Percentiles rank a stretch among this genome's conserved stretches.
phyloP scores from a whole-genome alignment of 2,797 vertebrate genomes.

The Pangasius macronema region DNA sequence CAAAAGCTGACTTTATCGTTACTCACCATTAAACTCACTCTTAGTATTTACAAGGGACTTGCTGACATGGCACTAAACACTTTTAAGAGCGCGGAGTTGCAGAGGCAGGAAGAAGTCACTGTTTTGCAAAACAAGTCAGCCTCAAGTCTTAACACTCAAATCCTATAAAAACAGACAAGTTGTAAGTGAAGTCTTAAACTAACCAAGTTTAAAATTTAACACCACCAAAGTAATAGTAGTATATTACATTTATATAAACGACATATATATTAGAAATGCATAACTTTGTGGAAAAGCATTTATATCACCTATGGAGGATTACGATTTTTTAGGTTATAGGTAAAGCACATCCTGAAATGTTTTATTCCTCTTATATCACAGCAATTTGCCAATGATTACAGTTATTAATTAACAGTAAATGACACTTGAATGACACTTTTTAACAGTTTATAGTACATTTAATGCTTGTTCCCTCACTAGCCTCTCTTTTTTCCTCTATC shows the following conservation, averaged over 20 bases:
- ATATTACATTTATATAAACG: background rate
- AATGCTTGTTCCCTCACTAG: background rate
- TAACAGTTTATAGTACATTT: background rate
- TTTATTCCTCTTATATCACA: background rate
- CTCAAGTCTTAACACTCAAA: background rate
- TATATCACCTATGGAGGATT: background rate
- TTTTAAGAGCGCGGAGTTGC: background rate
- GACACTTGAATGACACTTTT: background rate
- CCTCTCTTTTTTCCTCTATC: background rate
- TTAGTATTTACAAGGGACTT: background rate
- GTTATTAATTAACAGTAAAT: background rate
- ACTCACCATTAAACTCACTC: slow-evolving; percentile 28
- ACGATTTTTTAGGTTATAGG: background rate
- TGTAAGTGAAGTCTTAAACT: background rate
- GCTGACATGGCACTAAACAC: slow-evolving; percentile 10
- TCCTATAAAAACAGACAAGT: background rate
- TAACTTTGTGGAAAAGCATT: background rate
- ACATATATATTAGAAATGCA: background rate
- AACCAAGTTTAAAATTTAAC: background rate
- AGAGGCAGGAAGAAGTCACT: background rate
- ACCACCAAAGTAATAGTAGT: background rate
- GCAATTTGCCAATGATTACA: background rate
- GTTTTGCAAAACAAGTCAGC: background rate
- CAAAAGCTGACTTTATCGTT: slow-evolving; percentile 30
- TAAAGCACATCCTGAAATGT: background rate